Percentiles rank a stretch among this genome's conserved stretches.
These are phyloP conservation scores for Acronicta aceris DNA, from an alignment of 2,888 invertebrate species.

Conservation along the genomic window DNA sequence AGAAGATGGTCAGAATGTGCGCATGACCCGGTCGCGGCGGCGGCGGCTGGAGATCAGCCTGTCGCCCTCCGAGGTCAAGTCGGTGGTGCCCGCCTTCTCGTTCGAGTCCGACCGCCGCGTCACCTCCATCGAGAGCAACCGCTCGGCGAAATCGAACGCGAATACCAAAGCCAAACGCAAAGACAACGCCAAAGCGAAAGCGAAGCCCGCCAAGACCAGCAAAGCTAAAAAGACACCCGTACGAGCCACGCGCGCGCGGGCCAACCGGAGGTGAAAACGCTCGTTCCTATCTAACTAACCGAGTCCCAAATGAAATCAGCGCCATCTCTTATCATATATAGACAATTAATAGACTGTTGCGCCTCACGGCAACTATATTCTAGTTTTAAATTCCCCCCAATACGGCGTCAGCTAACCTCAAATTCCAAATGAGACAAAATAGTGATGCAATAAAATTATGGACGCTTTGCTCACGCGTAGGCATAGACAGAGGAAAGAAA, in stretches of 20 bases:
- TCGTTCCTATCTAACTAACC: constrained; percentile 18
- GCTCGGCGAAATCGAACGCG: constrained; percentile 63
- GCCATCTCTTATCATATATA: constrained; percentile 57
- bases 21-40: constrained; percentile 80
- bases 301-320: constrained; percentile 35
- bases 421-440: constrained; percentile 75
- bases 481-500: constrained; percentile 53
- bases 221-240: constrained; percentile 72
- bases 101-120: constrained; percentile 79
- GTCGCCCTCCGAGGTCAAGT: constrained; percentile 77
- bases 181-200: constrained; percentile 53
- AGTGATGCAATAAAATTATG: constrained; percentile 71
- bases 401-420: constrained; percentile 66
- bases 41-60: constrained; percentile 78
- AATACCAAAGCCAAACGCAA: constrained; percentile 59
- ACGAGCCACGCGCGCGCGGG: constrained; percentile 70
- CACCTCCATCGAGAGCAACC: constrained; percentile 72
- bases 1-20: constrained; percentile 60
- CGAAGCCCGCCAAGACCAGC: constrained; percentile 50
- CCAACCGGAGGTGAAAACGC: constrained; percentile 74
- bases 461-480: constrained; percentile 68
- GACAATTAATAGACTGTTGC: constrained; percentile 64
- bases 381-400: constrained; percentile 57
- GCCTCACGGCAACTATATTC: constrained; percentile 61
- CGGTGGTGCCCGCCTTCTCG: constrained; percentile 71